Evolutionary conservation across 1,140 invertebrate species (phyloP), one percentile per base, ranked within the genome.

Genomic region (Dendroctonus ponderosae): DNA sequence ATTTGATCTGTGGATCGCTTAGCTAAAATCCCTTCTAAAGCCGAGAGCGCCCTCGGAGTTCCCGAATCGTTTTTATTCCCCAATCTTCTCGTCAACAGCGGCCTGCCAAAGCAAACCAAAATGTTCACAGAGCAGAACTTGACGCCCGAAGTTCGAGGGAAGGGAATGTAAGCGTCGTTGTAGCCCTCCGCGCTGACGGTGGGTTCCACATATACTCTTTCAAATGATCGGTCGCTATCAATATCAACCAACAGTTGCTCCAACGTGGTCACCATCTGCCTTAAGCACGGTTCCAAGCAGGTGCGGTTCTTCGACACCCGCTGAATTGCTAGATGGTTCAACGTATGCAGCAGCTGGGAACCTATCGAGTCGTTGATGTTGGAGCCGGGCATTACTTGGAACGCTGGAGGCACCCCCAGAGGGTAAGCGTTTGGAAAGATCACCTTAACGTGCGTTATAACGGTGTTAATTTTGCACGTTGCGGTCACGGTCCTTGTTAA

Each of bases 81-180:
- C 7, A 90, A 78, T 70, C 90, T 84, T 70, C 90, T 86, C 2
- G 89, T 81, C 72, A 90, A 89, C 8, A 87, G 83, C 0, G 90
- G 89, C 64, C 93, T 85, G 50, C 90, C 90, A 79, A 97, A 97
- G 66, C 91, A 92, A 7, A 94, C 91, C 38, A 95, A 80, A 37
- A 89, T 85, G 71, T 90, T 91, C 39, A 90, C 91, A 44, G 89
- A 89, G 80, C 92, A 96, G 83, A 97, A 98, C 76, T 91, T 90
- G 0, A 93, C 94, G 5, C 94, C 94, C 9, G 92, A 96, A 0
- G 94, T 97, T 60, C 93, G 82, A 0, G 95, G 95, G 81, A 96
- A 98, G 0, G 95, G 95, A 68, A 98, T 92, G 72, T 89, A 92
- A n/a, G 89, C 85, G 75, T 92, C 90, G 63, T 89, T 87, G 54